Evolutionary conservation across 2,888 invertebrate species (phyloP), one percentile per base, ranked within the genome.

Genomic region (Ethmia dodecea): DNA sequence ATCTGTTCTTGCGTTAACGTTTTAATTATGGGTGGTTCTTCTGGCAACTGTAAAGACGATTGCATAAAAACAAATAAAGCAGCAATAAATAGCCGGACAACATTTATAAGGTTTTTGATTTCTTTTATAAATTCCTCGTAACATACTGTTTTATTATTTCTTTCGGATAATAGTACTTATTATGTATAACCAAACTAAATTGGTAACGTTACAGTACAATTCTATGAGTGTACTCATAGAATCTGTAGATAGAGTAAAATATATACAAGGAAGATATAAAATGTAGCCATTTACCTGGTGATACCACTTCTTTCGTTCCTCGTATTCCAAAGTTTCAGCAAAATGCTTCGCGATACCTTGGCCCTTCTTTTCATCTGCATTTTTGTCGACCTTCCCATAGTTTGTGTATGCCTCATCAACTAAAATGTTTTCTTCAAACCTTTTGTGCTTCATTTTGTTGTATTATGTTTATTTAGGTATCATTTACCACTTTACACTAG

Each of bases 261-360:
- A 22, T 22, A 3, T 8, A 22, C 8, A 22, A 13, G 9, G 24
- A 9, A 5, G 9, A 13, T 12, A 15, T 3, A 16, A 24, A 13
- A 28, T 14, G 22, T 24, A 27, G n/a, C n/a, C n/a, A 30, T 15
- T 58, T 78, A 89, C 88, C 72, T 90, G 89, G 42, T 90, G 86
- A 58, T 88, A 91, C 92, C 92, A 92, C 60, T 92, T 91, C 63
- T 86, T 87, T 43, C 81, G 78, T 30, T 86, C 88, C 26, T 78
- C 83, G 56, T 79, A 83, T 47, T 87, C 87, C 16, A 86, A 66
- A 33, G 72, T 79, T 57, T 86, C 79, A 20, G 86, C 86, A 39
- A 86, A 81, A 55, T 83, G 69, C 53, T 77, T 84, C 1, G 86
- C 86, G 13, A 84, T 84, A 5, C 80, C 79, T 42, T 74, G 71